These are phyloP conservation scores for Lateolabrax maculatus DNA, from an alignment of 2,797 vertebrate species.

Conservation along the genomic window DNA sequence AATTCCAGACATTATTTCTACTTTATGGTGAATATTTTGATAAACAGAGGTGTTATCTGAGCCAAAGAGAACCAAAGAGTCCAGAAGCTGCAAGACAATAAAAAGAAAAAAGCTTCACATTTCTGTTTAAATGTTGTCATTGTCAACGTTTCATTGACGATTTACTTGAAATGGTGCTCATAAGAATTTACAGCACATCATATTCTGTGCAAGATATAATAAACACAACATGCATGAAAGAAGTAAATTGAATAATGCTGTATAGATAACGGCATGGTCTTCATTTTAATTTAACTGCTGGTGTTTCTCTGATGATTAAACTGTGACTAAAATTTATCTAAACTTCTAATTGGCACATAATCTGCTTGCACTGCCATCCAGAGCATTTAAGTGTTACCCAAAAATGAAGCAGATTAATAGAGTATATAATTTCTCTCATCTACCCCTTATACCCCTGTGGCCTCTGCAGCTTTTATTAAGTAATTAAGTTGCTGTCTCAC, in stretches of 20 bases:
- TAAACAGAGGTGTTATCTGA: not conserved
- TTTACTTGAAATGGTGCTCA: not conserved
- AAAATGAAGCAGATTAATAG: constrained; percentile 46
- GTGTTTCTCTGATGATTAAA: constrained; percentile 5
- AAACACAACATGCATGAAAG: not conserved
- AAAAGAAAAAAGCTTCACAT: not conserved
- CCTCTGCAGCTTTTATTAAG: constrained; percentile 31
- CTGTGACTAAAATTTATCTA: not conserved
- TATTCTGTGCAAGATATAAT: not conserved
- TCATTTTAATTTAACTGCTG: not conserved
- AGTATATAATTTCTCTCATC: constrained; percentile 35
- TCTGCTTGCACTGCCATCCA: constrained; percentile 8
- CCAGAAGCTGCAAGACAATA: not conserved
- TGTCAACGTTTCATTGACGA: rapidly evolving
- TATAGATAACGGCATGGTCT: not conserved
- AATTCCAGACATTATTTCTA: not conserved
- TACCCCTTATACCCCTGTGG: constrained; percentile 7
- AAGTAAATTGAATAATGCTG: not conserved
- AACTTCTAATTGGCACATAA: constrained; percentile 15
- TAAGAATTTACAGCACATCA: not conserved
- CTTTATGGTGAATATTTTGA: not conserved
- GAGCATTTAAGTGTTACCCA: constrained; percentile 22
- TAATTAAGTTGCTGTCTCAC: constrained; percentile 37
- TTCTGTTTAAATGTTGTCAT: not conserved
- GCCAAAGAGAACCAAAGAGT: not conserved